A percentile compares a stretch with the other conserved stretches of the same genome.
phyloP scores from a whole-genome alignment of 2,797 vertebrate species.

The Muscicapa comitata region DNA sequence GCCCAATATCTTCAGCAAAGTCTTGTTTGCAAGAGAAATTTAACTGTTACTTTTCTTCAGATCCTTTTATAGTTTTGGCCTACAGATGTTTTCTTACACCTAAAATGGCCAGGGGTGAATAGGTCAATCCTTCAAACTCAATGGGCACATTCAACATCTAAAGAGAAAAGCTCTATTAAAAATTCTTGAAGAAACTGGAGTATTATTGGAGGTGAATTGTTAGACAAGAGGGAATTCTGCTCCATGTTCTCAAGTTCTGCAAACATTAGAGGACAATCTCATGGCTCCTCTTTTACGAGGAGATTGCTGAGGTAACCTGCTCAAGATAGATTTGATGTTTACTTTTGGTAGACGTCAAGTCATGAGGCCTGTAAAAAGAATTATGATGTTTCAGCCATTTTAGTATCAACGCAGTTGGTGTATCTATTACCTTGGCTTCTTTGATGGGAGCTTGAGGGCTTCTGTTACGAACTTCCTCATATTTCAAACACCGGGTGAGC shows the following conservation, averaged over 20 bases:
- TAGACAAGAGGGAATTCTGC: constrained; percentile 38
- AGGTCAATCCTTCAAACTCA: constrained; percentile 15
- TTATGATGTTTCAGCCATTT: constrained; percentile 13
- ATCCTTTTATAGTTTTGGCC: constrained; percentile 19
- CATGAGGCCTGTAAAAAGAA: constrained; percentile 42
- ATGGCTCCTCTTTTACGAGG: not conserved
- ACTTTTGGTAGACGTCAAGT: not conserved
- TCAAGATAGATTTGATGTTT: constrained; percentile 28
- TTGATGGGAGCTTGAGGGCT: not conserved
- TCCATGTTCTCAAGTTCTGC: constrained; percentile 32
- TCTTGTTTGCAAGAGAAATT: not conserved
- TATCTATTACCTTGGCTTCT: constrained; percentile 15
- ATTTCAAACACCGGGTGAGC: not conserved
- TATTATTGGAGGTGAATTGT: not conserved
- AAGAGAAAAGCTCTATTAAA: constrained; percentile 2
- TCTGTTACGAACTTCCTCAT: not conserved
- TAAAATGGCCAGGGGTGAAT: constrained; percentile 1
- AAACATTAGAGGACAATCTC: not conserved
- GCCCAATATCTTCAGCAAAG: not conserved
- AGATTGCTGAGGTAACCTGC: not conserved
- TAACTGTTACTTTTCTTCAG: not conserved
- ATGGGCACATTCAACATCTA: constrained; percentile 4
- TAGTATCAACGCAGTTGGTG: not conserved
- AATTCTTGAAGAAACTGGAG: constrained; percentile 31
- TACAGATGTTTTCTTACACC: constrained; percentile 2